Evolutionary conservation across 2,797 vertebrate genomes (phyloP).

Genomic region (Megaceryle alcyon): DNA sequence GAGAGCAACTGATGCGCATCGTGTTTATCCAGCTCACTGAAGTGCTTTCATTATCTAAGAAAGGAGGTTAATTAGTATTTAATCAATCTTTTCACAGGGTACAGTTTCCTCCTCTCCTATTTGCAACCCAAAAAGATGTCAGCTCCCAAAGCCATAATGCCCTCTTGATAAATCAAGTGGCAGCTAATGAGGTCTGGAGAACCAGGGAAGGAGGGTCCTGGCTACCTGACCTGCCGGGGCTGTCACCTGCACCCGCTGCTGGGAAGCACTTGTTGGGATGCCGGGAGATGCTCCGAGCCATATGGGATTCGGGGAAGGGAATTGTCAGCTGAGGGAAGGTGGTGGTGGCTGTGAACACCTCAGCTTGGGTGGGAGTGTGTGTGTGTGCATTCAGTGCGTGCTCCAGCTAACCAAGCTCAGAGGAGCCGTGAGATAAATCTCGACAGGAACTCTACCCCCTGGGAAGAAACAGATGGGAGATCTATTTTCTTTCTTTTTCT

Average conservation of each 20-base stretch:
- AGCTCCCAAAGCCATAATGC: constrained; percentile 56
- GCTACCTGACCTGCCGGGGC: constrained; percentile 77
- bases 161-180: constrained; percentile 84
- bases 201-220: constrained; percentile 34
- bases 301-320: constrained; percentile 80
- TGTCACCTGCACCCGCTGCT: constrained; percentile 78
- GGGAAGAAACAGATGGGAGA: constrained; percentile 86
- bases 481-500: background rate
- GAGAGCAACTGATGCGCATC: constrained; percentile 66
- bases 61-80: constrained; percentile 74
- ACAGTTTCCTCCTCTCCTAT: constrained; percentile 67
- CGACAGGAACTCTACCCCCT: constrained; percentile 82
- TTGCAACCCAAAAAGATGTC: constrained; percentile 70
- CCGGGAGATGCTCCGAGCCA: constrained; percentile 75
- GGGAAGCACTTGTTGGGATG: constrained; percentile 58
- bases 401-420: constrained; percentile 18
- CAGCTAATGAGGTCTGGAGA: constrained; percentile 79
- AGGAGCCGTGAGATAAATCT: constrained; percentile 78
- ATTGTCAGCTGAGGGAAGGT: constrained; percentile 82
- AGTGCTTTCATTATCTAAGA: constrained; percentile 70
- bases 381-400: fast-evolving
- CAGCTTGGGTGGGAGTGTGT: background rate
- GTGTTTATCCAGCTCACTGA: constrained; percentile 58
- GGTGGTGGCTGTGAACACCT: constrained; percentile 69
- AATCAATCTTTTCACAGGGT: constrained; percentile 73